Percentiles rank a stretch among this genome's conserved stretches.
Evolutionary conservation across 2,888 invertebrate genomes (phyloP).

Genomic region (Aquatica leii): DNA sequence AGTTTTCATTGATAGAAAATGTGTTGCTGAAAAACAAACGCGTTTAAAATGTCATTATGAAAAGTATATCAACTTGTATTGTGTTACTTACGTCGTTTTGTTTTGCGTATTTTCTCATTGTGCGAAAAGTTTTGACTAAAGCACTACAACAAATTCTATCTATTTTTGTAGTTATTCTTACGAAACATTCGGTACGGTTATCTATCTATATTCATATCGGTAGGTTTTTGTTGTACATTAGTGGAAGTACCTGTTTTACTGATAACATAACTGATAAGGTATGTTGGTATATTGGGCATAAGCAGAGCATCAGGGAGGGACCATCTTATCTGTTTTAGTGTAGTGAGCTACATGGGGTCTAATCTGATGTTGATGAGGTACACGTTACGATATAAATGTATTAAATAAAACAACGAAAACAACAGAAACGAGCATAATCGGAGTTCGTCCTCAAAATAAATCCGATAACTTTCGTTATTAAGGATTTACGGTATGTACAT

Average conservation of each 20-base stretch:
- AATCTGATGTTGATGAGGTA: conserved; percentile 32
- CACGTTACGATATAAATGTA: conserved; percentile 27
- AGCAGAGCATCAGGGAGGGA: conserved; percentile 23
- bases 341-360: conserved; percentile 29
- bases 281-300: conserved; percentile 24
- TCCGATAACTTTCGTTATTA: conserved; percentile 31
- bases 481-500: conserved; percentile 28
- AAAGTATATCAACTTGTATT: too few relatives aligned
- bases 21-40: too few relatives aligned
- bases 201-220: conserved; percentile 19
- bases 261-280: conserved; percentile 33
- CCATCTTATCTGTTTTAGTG: conserved; percentile 36
- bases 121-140: not conserved
- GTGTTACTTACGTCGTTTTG: too few relatives aligned
- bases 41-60: too few relatives aligned
- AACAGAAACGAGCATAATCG: conserved; percentile 27
- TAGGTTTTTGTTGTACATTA: conserved; percentile 23
- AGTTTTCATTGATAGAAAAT: too few relatives aligned
- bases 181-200: conserved; percentile 13
- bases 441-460: conserved; percentile 27
- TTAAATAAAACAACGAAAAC: conserved; percentile 30
- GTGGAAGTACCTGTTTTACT: conserved; percentile 28
- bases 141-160: conserved; percentile 20
- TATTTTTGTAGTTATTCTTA: conserved; percentile 24
- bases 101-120: not conserved